A percentile compares a stretch with the other conserved stretches of the same genome.
Evolutionary conservation across 2,113 vertebrate genomes (phyloP).

Genomic region (Triplophysa siluroides): DNA sequence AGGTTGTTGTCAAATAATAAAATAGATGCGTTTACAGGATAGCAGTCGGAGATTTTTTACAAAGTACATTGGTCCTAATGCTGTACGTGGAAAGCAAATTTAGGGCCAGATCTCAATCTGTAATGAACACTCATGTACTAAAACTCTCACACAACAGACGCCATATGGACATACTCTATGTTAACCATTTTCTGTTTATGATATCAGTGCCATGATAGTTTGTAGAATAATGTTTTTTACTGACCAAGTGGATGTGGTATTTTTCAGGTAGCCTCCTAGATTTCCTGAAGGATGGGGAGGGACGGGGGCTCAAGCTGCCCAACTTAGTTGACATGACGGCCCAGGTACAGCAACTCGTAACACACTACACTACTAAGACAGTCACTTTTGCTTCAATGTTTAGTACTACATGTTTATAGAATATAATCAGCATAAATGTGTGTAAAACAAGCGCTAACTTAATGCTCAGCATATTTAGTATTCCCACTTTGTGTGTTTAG

Average conservation of each 20-base stretch:
- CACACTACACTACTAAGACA: neutral
- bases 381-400: neutral
- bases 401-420: too few species aligned
- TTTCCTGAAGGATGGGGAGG: conserved; percentile 91
- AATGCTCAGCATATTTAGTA: neutral
- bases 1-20: neutral
- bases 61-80: too few species aligned
- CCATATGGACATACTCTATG: too few species aligned
- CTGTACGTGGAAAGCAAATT: too few species aligned
- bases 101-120: too few species aligned
- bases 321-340: conserved; percentile 97
- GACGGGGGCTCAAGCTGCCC: conserved; percentile 88
- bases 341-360: conserved; percentile 76
- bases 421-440: too few species aligned
- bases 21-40: too few species aligned
- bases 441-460: too few species aligned
- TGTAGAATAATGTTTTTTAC: neutral
- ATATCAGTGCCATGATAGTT: neutral
- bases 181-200: too few species aligned
- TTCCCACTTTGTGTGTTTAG: conserved; percentile 64
- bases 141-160: too few species aligned
- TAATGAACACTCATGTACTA: too few species aligned
- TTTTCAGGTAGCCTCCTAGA: conserved; percentile 91
- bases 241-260: neutral
- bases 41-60: too few species aligned